Conservation (phyloP, 2,797 vertebrate species). For the Apodemus agrarius region DNA sequence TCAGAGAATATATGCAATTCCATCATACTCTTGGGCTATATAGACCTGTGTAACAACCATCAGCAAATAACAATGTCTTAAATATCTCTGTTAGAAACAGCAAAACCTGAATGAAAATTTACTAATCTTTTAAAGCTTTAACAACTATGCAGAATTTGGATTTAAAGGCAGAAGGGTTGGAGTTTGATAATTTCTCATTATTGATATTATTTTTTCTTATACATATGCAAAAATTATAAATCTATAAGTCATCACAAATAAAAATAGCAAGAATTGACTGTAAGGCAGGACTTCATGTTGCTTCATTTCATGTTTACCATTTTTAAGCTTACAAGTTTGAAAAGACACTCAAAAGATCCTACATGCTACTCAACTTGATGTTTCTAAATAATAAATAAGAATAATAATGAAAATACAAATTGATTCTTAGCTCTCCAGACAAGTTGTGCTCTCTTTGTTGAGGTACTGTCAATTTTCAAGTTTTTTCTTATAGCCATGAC, state of each 20-base stretch:
- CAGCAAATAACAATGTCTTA: background rate
- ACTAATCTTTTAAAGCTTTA: background rate
- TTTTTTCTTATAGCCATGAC: background rate
- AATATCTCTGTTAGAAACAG: slow-evolving; percentile 1
- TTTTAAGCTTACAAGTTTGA: background rate
- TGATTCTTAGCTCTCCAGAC: background rate
- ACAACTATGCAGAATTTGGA: background rate
- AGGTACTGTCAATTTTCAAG: background rate
- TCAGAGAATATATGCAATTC: background rate
- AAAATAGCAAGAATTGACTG: background rate
- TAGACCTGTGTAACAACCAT: background rate
- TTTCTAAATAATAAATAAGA: background rate
- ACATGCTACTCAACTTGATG: background rate
- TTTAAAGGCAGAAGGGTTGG: background rate
- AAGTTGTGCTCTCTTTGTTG: background rate
- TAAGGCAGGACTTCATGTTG: background rate
- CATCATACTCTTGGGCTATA: background rate
- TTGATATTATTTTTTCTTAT: background rate
- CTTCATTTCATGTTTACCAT: too few species aligned
- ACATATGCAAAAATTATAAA: background rate
- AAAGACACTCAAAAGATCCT: background rate
- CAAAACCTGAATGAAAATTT: background rate
- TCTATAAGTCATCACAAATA: background rate
- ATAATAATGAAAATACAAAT: background rate
- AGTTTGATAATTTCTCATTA: background rate